These are phyloP conservation scores for Lamellibrachia satsuma DNA, from an alignment of 2,888 invertebrate species.

Conservation along the genomic window DNA sequence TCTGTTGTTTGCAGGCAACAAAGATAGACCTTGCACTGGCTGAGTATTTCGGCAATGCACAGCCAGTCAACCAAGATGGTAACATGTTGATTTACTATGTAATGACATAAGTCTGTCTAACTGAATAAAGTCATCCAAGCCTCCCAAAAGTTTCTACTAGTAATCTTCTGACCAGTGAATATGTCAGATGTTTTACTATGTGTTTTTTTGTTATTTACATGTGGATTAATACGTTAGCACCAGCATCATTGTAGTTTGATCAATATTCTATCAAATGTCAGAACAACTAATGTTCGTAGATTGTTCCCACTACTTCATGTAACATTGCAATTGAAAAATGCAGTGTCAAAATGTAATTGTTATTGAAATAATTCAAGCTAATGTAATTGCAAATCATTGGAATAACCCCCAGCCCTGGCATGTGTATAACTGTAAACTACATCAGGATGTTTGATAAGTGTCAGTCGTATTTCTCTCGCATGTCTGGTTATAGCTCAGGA, in stretches of 20 bases:
- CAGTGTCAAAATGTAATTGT: background rate
- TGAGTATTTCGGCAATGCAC: slow-evolving; percentile 72
- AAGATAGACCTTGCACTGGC: slow-evolving; percentile 83
- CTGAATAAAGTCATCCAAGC: background rate
- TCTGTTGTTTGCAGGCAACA: slow-evolving; percentile 54
- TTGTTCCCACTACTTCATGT: background rate
- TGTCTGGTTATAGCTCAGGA: background rate
- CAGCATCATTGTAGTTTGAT: background rate
- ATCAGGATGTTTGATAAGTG: background rate
- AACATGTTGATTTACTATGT: background rate
- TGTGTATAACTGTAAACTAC: background rate
- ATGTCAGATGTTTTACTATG: background rate
- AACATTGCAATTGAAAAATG: background rate
- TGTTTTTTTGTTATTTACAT: background rate
- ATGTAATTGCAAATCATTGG: background rate
- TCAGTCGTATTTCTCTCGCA: background rate
- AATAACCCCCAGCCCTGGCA: background rate
- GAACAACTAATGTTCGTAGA: background rate
- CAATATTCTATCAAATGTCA: background rate
- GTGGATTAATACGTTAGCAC: background rate
- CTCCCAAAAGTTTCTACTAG: background rate
- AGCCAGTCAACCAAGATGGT: slow-evolving; percentile 30
- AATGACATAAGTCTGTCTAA: background rate
- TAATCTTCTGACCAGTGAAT: background rate
- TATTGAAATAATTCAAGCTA: background rate